phyloP scores from a whole-genome alignment of 2,113 vertebrate genomes.

The Trochalopteron elliotii region DNA sequence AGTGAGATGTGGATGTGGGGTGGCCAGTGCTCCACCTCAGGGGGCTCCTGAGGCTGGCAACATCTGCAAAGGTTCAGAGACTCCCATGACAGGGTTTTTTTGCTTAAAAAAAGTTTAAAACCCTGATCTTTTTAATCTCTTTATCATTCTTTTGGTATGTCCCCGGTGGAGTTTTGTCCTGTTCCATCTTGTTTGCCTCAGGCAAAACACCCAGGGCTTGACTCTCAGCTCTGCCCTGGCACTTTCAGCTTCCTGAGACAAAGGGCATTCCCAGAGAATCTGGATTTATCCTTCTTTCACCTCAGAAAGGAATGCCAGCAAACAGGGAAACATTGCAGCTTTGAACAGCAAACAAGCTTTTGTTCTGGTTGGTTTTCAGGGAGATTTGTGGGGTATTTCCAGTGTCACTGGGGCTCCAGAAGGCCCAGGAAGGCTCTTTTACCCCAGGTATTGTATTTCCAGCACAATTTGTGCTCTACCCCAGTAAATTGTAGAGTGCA shows the following conservation, averaged over 20 bases:
- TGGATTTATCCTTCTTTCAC: not conserved
- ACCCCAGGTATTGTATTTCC: rapidly evolving
- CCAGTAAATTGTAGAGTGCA: not conserved
- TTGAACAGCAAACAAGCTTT: not conserved
- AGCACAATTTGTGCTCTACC: not conserved
- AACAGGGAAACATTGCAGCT: not conserved
- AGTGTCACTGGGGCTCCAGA: not conserved
- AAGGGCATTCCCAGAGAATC: not conserved
- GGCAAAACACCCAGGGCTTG: not conserved
- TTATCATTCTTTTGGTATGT: not conserved
- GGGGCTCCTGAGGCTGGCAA: not conserved
- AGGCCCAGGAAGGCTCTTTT: not conserved
- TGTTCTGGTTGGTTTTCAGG: not conserved
- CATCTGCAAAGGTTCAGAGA: not conserved
- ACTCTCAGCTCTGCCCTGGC: not conserved
- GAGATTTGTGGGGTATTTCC: not conserved
- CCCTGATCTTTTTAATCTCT: not conserved
- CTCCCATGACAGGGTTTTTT: not conserved
- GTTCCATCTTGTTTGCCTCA: not conserved
- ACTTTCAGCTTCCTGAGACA: not conserved
- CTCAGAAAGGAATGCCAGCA: not conserved
- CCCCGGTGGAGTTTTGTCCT: not conserved
- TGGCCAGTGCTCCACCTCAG: not conserved
- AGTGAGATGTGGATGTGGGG: not conserved
- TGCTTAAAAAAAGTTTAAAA: rapidly evolving